A percentile compares a stretch with the other conserved stretches of the same genome.
phyloP scores from a whole-genome alignment of 2,113 vertebrate genomes.

The Tichodroma muraria region DNA sequence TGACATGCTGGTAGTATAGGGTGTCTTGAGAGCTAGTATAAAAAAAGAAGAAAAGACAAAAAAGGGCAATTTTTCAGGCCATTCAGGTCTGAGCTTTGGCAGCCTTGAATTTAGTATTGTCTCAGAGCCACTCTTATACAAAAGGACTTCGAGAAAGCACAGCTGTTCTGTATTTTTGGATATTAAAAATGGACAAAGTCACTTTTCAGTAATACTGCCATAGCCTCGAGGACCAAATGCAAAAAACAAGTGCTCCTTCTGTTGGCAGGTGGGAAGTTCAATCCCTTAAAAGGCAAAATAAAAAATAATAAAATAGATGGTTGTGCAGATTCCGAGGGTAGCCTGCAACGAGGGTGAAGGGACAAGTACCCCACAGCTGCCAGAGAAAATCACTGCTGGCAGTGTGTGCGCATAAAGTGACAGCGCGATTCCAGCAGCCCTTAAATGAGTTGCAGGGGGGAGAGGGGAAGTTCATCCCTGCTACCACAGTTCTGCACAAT shows the following conservation, averaged over 20 bases:
- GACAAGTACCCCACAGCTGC: slow-evolving; percentile 15
- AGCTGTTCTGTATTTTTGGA: slow-evolving; percentile 33
- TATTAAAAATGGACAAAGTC: slow-evolving; percentile 45
- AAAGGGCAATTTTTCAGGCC: background rate
- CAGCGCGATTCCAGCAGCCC: background rate
- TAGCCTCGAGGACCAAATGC: background rate
- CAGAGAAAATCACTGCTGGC: background rate
- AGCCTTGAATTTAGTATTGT: slow-evolving; percentile 21
- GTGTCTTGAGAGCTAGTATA: background rate
- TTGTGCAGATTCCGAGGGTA: background rate
- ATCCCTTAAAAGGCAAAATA: background rate
- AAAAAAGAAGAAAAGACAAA: background rate
- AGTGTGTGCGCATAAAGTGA: background rate
- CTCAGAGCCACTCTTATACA: background rate
- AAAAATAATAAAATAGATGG: background rate
- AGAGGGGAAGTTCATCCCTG: slow-evolving; percentile 49
- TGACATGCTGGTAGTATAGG: background rate
- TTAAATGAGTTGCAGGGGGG: background rate
- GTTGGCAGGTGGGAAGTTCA: slow-evolving; percentile 37
- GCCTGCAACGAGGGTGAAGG: background rate
- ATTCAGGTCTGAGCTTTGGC: background rate
- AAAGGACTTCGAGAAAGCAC: background rate
- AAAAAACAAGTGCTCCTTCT: slow-evolving; percentile 29
- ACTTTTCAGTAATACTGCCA: background rate
- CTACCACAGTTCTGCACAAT: slow-evolving; percentile 11